Percentiles rank a stretch among this genome's conserved stretches.
Conservation (phyloP, 2,797 vertebrate genomes). For the Cottoperca gobio region DNA sequence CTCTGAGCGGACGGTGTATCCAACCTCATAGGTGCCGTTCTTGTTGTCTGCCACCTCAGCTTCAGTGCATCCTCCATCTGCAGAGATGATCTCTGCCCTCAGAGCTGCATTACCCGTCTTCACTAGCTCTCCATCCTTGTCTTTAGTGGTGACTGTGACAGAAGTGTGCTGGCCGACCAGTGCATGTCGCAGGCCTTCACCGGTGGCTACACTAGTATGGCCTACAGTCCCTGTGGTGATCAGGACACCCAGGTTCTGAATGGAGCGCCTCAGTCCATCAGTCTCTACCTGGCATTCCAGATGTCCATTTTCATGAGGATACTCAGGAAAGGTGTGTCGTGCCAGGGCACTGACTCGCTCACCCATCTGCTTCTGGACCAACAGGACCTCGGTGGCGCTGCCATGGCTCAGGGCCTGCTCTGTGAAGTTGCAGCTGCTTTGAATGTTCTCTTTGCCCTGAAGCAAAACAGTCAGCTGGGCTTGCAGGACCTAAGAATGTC, state of each 20-base stretch:
- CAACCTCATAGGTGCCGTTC: slow-evolving; percentile 95
- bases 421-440: slow-evolving; percentile 94
- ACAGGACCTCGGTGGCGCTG: slow-evolving; percentile 88
- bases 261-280: slow-evolving; percentile 91
- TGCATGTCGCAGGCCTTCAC: slow-evolving; percentile 91
- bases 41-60: slow-evolving; percentile 94
- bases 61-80: slow-evolving; percentile 82
- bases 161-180: slow-evolving; percentile 91
- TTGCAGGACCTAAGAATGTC: slow-evolving; percentile 88
- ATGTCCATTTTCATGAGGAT: slow-evolving; percentile 93
- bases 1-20: slow-evolving; percentile 89
- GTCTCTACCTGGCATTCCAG: slow-evolving; percentile 92
- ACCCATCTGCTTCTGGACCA: slow-evolving; percentile 96
- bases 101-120: slow-evolving; percentile 90
- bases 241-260: slow-evolving; percentile 93
- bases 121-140: slow-evolving; percentile 93
- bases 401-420: slow-evolving; percentile 91
- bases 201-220: slow-evolving; percentile 92
- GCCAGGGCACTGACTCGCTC: slow-evolving; percentile 93
- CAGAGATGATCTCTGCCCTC: slow-evolving; percentile 85
- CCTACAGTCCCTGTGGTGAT: slow-evolving; percentile 93
- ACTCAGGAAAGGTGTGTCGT: slow-evolving; percentile 88
- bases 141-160: slow-evolving; percentile 95
- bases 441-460: slow-evolving; percentile 95
- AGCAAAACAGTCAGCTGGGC: slow-evolving; percentile 88